Evolutionary conservation across 1,140 invertebrate genomes (phyloP).

Genomic region (Drosophila paulistorum): DNA sequence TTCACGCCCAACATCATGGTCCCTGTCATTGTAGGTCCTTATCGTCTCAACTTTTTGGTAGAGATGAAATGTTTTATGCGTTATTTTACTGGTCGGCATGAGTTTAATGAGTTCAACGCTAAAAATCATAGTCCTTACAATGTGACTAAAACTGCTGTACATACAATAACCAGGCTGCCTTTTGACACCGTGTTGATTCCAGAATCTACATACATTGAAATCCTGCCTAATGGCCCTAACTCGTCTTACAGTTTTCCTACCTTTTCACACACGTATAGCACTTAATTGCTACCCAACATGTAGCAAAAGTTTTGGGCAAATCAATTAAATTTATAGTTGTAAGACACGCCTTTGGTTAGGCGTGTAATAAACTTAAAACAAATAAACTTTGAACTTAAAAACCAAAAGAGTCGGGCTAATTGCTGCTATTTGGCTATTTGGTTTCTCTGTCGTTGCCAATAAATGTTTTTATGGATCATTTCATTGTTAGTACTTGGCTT

Average conservation of each 20-base stretch:
- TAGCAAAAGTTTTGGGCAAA: neutral
- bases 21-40: slow-evolving; percentile 39
- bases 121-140: slow-evolving; percentile 49
- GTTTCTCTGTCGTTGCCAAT: neutral
- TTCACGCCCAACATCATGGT: slow-evolving; percentile 2
- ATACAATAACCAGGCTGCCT: neutral
- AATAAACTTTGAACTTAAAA: neutral
- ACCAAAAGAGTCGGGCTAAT: neutral
- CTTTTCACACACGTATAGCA: neutral
- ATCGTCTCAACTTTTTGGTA: slow-evolving; percentile 48
- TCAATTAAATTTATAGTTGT: slow-evolving; percentile 2
- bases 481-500: too few species aligned
- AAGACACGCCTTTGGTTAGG: neutral
- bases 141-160: slow-evolving; percentile 29
- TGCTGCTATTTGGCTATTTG: neutral
- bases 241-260: neutral
- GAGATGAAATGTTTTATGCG: slow-evolving; percentile 69
- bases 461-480: too few species aligned
- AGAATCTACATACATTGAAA: slow-evolving; percentile 10
- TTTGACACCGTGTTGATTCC: neutral
- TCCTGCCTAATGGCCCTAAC: neutral
- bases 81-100: slow-evolving; percentile 52
- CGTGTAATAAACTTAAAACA: neutral
- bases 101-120: slow-evolving; percentile 60
- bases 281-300: neutral